A percentile compares a stretch with the other conserved stretches of the same genome.
These are phyloP conservation scores for Pachliopta kotzebuea DNA, from an alignment of 2,888 invertebrate genomes.

Conservation along the genomic window DNA sequence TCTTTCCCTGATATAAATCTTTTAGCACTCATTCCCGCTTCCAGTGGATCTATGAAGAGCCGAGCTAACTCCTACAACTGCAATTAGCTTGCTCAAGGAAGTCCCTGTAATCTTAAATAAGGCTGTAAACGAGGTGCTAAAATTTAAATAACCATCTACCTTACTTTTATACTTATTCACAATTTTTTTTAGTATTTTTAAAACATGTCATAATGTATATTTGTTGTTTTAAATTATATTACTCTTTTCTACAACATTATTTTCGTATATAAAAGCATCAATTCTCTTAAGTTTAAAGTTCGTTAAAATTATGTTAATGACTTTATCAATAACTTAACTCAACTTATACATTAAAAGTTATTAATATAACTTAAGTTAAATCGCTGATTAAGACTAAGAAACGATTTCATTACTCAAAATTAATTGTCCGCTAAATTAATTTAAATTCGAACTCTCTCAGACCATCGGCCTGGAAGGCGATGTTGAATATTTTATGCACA, in stretches of 20 bases:
- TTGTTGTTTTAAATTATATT: background rate
- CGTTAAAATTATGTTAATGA: background rate
- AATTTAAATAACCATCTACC: conserved; percentile 41
- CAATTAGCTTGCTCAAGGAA: conserved; percentile 68
- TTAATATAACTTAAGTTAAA: conserved; percentile 37
- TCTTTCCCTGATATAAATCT: conserved; percentile 73
- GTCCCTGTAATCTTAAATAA: conserved; percentile 61
- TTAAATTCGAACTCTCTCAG: conserved; percentile 66
- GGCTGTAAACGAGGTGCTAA: conserved; percentile 55
- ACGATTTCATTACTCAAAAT: conserved; percentile 71
- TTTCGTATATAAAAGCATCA: background rate
- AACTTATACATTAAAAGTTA: conserved; percentile 31
- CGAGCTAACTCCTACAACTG: conserved; percentile 70
- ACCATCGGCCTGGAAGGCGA: conserved; percentile 53
- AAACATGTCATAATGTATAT: background rate
- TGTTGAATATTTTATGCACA: conserved; percentile 50
- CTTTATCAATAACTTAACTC: background rate
- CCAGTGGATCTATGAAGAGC: conserved; percentile 58
- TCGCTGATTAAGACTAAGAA: conserved; percentile 46
- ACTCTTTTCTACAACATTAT: background rate
- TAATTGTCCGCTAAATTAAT: conserved; percentile 77
- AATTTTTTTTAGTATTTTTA: background rate
- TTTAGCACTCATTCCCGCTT: conserved; percentile 72
- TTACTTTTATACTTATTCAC: conserved; percentile 34
- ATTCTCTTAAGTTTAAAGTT: background rate